Conservation (phyloP, 2,888 invertebrate species). For the Venusia cambrica region DNA sequence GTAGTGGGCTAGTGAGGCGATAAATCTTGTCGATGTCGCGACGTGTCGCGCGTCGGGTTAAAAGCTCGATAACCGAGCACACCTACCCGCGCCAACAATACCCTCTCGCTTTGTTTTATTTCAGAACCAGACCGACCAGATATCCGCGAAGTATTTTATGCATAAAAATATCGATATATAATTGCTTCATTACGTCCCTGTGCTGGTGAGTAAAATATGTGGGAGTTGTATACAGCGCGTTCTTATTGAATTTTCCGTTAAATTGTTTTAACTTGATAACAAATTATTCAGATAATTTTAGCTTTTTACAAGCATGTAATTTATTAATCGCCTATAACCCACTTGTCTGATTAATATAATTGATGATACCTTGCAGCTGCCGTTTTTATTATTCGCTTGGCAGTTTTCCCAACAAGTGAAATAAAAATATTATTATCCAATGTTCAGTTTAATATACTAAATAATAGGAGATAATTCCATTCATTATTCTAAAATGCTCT, state of each 20-base stretch:
- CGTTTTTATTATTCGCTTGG: slow-evolving; percentile 28
- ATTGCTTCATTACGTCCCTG: slow-evolving; percentile 81
- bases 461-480: too few species aligned
- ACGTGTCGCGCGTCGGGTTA: slow-evolving; percentile 78
- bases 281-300: slow-evolving; percentile 33
- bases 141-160: slow-evolving; percentile 79
- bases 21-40: slow-evolving; percentile 77
- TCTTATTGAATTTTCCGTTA: too few species aligned
- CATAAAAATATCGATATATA: slow-evolving; percentile 82
- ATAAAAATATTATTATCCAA: too few species aligned
- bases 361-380: slow-evolving; percentile 21
- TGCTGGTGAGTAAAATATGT: slow-evolving; percentile 80
- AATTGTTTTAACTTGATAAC: slow-evolving; percentile 40
- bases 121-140: slow-evolving; percentile 64
- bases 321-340: slow-evolving; percentile 19
- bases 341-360: slow-evolving; percentile 31
- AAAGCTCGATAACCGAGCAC: slow-evolving; percentile 80
- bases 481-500: too few species aligned
- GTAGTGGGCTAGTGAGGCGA: slow-evolving; percentile 75
- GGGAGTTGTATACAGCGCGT: slow-evolving; percentile 73
- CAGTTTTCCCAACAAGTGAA: slow-evolving; percentile 24
- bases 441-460: too few species aligned
- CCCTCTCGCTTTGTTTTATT: slow-evolving; percentile 75
- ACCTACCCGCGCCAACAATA: slow-evolving; percentile 78
- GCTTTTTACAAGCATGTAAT: not conserved